Evolutionary conservation across 2,888 invertebrate genomes (phyloP), one percentile per base, ranked within the genome.

Genomic region (Anagyrus pseudococci): DNA sequence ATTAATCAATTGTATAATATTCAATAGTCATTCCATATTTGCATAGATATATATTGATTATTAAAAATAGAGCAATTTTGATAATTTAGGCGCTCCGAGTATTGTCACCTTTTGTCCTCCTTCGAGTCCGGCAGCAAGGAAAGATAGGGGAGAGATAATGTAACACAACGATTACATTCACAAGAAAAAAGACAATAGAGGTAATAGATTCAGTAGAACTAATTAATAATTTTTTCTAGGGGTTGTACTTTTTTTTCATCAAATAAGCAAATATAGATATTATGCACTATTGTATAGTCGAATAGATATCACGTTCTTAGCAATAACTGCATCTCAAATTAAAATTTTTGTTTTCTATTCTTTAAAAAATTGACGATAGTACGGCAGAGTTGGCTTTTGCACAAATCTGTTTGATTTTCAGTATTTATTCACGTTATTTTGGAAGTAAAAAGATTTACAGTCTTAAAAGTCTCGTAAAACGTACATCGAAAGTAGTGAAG

Each of bases 31-130:
- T 66, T 64, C 54, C 22, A 66, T 63, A 68, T 67, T 40, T 47
- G n/a, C n/a, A n/a, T n/a, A n/a, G n/a, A n/a, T n/a, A 58, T 44
- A 66, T 59, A 60, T 58, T 54, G 41, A 59, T 58, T 70, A 71
- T 67, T 74, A 77, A 76, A 75, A 76, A 37, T 37, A 37, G 33
- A 76, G 72, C 76, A 77, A 80, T 80, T 71, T 75, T 80, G 78
- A 75, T 37, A 74, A 59, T 75, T 78, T 81, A 80, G 81, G 81
- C 81, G 81, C 83, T 83, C 83, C 84, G 82, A 81, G 82, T 82
- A 82, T 82, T 83, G 85, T 85, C 85, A 86, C 85, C 85, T 86
- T 85, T 85, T 85, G 85, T 85, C 85, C 85, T 85, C 85, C 85
- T 85, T 84, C 76, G 78, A 74, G 78, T 81, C 80, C 80, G 76